Conservation (phyloP, 2,113 vertebrate genomes). For the Himantopus leucocephalus region DNA sequence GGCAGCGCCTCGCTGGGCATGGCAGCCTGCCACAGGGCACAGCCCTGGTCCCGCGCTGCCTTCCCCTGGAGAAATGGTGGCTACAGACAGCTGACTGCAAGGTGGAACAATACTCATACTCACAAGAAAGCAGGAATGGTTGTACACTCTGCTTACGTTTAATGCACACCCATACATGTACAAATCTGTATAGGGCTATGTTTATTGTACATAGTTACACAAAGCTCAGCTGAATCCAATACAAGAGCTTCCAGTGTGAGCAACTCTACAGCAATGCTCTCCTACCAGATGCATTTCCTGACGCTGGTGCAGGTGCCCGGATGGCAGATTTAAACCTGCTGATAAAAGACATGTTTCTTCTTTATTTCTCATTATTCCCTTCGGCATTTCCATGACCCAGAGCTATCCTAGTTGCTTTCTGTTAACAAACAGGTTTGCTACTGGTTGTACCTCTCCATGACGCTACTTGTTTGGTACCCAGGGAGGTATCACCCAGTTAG, state of each 20-base stretch:
- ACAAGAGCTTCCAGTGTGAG: not conserved
- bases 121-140: not conserved
- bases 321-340: not conserved
- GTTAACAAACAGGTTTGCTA: not conserved
- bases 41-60: not conserved
- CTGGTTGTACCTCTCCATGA: not conserved
- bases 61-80: not conserved
- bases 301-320: accelerated
- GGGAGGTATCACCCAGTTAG: not conserved
- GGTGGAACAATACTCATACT: not conserved
- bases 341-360: not conserved
- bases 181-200: not conserved
- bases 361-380: not conserved
- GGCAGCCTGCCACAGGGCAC: not conserved
- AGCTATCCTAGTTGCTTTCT: not conserved
- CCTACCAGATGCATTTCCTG: not conserved
- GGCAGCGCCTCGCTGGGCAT: not conserved
- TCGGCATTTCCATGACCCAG: not conserved
- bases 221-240: not conserved
- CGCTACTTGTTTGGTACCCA: not conserved
- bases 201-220: not conserved
- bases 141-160: not conserved
- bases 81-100: not conserved
- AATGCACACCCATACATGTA: not conserved
- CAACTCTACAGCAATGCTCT: not conserved